Evolutionary conservation across 2,113 vertebrate species (phyloP).

Genomic region (Oceanites oceanicus): DNA sequence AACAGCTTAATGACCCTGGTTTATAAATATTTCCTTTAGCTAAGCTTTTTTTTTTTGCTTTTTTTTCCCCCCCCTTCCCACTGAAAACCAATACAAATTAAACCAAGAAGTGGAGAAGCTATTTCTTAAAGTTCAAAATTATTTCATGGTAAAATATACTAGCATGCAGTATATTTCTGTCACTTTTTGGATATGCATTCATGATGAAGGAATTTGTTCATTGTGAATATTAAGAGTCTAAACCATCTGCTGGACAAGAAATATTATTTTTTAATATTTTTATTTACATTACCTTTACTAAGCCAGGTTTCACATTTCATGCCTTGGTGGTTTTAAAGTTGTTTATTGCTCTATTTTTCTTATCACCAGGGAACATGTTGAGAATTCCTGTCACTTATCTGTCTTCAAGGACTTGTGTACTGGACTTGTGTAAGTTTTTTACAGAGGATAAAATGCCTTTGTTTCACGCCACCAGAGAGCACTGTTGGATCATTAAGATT

Average conservation of each 20-base stretch:
- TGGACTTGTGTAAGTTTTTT: constrained; percentile 2
- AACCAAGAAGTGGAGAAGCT: not conserved
- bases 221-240: not conserved
- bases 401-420: constrained; percentile 25
- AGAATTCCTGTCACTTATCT: constrained; percentile 52
- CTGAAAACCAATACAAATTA: not conserved
- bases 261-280: constrained; percentile 1
- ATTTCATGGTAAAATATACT: not conserved
- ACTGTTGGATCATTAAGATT: constrained; percentile 60
- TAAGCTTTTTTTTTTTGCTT: not conserved
- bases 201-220: not conserved
- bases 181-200: not conserved
- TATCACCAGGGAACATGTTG: constrained; percentile 57
- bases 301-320: constrained; percentile 53
- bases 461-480: constrained; percentile 68
- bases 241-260: constrained; percentile 10
- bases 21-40: not conserved
- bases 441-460: not conserved
- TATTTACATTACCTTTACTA: constrained; percentile 43
- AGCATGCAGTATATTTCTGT: not conserved
- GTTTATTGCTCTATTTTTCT: constrained; percentile 60
- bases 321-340: constrained; percentile 42
- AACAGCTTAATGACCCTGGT: too few relatives aligned
- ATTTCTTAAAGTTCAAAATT: not conserved
- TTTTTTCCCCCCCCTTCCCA: accelerated